phyloP scores from a whole-genome alignment of 2,888 invertebrate genomes.

The Stratiomys singularior region DNA sequence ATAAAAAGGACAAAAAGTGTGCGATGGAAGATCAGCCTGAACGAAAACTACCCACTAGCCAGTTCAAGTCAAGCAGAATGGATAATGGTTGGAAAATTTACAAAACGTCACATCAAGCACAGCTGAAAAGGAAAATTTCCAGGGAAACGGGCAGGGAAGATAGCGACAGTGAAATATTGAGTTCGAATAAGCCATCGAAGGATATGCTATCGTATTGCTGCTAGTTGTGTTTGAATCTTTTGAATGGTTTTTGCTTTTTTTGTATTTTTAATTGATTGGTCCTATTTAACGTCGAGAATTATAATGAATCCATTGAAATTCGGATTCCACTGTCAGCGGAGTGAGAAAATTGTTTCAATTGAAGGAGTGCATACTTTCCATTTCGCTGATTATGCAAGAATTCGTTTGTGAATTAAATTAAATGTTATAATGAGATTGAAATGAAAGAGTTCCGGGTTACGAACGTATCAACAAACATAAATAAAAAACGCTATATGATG shows the following conservation, averaged over 20 bases:
- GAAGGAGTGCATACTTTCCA: too few species aligned
- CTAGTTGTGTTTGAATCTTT: not conserved
- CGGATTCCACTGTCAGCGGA: too few species aligned
- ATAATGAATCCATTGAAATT: not conserved
- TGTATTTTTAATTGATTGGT: slow-evolving; percentile 32
- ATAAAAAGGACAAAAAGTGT: slow-evolving; percentile 23
- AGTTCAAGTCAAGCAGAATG: too few species aligned
- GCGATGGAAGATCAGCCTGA: not conserved
- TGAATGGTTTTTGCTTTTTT: not conserved
- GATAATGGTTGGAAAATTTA: not conserved
- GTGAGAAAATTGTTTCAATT: too few species aligned
- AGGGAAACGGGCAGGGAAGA: slow-evolving; percentile 4
- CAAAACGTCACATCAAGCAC: not conserved
- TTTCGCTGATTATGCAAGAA: too few species aligned
- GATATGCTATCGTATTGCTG: not conserved
- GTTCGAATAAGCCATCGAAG: not conserved
- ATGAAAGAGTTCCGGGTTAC: too few species aligned
- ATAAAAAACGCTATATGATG: too few species aligned
- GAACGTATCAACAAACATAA: too few species aligned
- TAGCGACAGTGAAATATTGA: slow-evolving; percentile 46
- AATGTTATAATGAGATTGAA: too few species aligned
- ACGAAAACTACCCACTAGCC: not conserved
- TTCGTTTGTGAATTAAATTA: too few species aligned
- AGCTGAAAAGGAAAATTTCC: not conserved
- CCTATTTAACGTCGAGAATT: slow-evolving; percentile 10